Percentiles rank a stretch among this genome's conserved stretches.
Evolutionary conservation across 2,888 invertebrate species (phyloP).

Genomic region (Melipona beecheii): DNA sequence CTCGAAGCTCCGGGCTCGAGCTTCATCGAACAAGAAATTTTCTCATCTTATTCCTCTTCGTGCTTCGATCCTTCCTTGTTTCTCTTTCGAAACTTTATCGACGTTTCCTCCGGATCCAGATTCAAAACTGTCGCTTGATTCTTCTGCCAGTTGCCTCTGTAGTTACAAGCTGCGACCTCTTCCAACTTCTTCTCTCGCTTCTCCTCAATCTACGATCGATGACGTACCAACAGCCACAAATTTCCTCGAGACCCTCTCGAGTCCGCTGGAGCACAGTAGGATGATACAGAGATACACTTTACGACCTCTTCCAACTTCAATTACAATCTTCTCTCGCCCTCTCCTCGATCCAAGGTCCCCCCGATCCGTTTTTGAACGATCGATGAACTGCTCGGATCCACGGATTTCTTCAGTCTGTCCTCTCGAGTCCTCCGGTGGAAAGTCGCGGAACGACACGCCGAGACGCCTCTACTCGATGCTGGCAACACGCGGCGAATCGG

Average conservation of each 20-base stretch:
- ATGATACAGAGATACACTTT: background rate
- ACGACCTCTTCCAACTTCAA: too few relatives aligned
- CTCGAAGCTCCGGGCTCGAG: background rate
- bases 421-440: too few relatives aligned
- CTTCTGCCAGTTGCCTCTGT: background rate
- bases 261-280: constrained; percentile 19
- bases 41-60: background rate
- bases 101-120: background rate
- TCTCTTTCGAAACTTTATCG: background rate
- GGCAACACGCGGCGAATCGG: constrained; percentile 84
- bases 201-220: background rate
- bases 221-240: background rate
- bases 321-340: too few relatives aligned
- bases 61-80: background rate
- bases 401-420: too few relatives aligned
- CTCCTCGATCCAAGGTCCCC: too few relatives aligned
- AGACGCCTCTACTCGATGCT: constrained; percentile 71
- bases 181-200: background rate
- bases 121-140: background rate
- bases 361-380: too few relatives aligned
- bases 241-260: background rate
- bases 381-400: too few relatives aligned
- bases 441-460: background rate
- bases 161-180: background rate
- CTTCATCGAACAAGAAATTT: constrained; percentile 24